Evolutionary conservation across 2,797 vertebrate genomes (phyloP), one percentile per base, ranked within the genome.

Genomic region (Hirundo rustica): DNA sequence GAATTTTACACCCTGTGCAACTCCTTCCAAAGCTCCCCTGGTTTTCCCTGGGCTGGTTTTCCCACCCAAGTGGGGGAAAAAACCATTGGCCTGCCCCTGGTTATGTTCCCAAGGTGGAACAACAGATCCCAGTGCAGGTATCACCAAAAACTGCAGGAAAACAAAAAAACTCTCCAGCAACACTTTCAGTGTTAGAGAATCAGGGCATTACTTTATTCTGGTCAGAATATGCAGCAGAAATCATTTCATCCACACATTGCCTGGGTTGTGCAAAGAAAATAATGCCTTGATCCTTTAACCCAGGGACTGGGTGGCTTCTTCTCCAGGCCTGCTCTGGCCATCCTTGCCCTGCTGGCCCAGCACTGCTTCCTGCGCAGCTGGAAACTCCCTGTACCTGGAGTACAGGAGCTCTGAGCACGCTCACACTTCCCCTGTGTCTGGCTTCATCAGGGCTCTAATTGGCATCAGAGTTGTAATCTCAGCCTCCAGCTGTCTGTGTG

Each of bases 401-500:
- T 6, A 6, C 58, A 61, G 48, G 29, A 64, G 65, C 54, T 22
- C 40, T 22, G 2, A 51, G 72, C 2, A 20, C 27, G 0, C 58
- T 64, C 19, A 8, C 32, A 47, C 79, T 87, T 50, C 58, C 78
- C 47, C 1, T 0, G 53, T 4, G 2, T 40, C 79, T 22, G 80
- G 66, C 55, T 40, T 87, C 51, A 32, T 5, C 91, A 16, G 27
- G 7, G 68, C 83, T 80, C 54, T 92, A 73, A 85, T 47, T 89
- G 84, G 76, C 92, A 88, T 90, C 77, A 70, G 85, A 5, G 4
- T 53, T 13, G 1, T 73, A 91, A 87, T 85, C 78, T 77, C 65
- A 53, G 71, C 67, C 77, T 91, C 86, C 93, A 95, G 94, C 90
- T 95, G 93, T 82, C 89, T 67, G 88, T 67, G 80, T 38, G 81